Conservation (phyloP, 2,797 vertebrate species). For the Sebastes trivittatus region DNA sequence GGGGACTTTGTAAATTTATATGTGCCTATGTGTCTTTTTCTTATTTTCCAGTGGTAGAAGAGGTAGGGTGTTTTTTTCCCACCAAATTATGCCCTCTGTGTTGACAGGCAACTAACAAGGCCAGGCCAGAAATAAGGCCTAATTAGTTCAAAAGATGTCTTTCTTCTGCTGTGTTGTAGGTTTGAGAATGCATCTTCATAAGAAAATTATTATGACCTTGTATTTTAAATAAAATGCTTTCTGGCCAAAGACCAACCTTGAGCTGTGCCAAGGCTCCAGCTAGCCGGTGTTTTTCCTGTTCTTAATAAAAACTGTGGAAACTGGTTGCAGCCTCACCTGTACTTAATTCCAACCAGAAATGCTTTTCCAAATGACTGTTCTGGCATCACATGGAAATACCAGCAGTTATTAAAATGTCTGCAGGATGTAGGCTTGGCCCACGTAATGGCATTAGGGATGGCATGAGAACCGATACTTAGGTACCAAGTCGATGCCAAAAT, state of each 20-base stretch:
- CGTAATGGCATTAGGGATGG: slow-evolving; percentile 8
- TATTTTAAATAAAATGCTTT: not conserved
- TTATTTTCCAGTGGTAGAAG: slow-evolving; percentile 38
- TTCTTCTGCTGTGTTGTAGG: not conserved
- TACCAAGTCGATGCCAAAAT: too few species aligned
- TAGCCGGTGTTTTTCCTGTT: not conserved
- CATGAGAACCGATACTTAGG: too few species aligned
- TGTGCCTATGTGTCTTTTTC: slow-evolving; percentile 26
- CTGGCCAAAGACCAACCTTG: not conserved
- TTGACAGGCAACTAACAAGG: slow-evolving; percentile 33
- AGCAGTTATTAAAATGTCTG: slow-evolving; percentile 42
- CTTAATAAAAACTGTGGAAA: slow-evolving; percentile 12
- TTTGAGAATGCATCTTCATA: slow-evolving; percentile 10
- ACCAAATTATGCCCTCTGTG: slow-evolving; percentile 27
- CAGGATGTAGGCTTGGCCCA: slow-evolving; percentile 26
- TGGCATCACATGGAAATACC: slow-evolving; percentile 28
- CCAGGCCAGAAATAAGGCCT: not conserved
- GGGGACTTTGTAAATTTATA: slow-evolving; percentile 57
- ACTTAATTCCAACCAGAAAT: not conserved
- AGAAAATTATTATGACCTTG: not conserved
- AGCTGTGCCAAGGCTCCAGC: not conserved
- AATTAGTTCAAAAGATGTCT: slow-evolving; percentile 11
- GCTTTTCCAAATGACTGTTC: slow-evolving; percentile 21
- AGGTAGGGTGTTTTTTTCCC: not conserved
- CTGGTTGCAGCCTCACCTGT: slow-evolving; percentile 4